Evolutionary conservation across 1,140 invertebrate genomes (phyloP), one percentile per base, ranked within the genome.

Genomic region (Dysdera silvatica): DNA sequence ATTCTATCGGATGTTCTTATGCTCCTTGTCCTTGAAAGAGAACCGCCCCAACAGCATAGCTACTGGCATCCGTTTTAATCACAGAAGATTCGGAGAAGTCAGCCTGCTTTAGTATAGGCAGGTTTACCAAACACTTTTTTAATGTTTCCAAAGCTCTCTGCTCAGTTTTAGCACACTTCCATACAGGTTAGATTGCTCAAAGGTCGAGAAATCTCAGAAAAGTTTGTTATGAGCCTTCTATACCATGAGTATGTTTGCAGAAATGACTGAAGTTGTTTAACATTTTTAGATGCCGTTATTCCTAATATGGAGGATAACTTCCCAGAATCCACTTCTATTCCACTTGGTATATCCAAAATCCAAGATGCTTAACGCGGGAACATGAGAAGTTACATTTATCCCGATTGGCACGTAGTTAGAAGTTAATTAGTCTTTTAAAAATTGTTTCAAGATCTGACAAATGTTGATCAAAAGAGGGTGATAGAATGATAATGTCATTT

Each of bases 401-500:
- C 12, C 69, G 68, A 53, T 76, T 68, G 6, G 72, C 37, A 43
- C 60, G 69, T 16, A 74, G 37, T 18, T 69, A 63, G 10, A 33
- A 32, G 0, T 62, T 33, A 51, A 14, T 29, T 1, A 74, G 45
- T n/a, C 61, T 53, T 16, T 66, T 14, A 12, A 75, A 68, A 2
- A 75, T 65, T 29, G 47, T 7, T 33, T 53, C 12, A 29, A 74
- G 35, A 51, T 67, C 56, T 26, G 65, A 23, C 3, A 60, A 7
- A 47, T 71, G 71, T 41, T 73, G 54, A 16, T 71, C 63, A 28
- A 69, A 68, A 7, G 66, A 66, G 18, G 20, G 33, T 3, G 55
- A 49, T 49, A 66, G 68, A 10, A 75, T 41, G 0, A 75, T 58
- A 23, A 74, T 64, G 35, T 74, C 70, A 49, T 75, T 71, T 51